A percentile compares a stretch with the other conserved stretches of the same genome.
Conservation (phyloP, 2,797 vertebrate genomes). For the Coccyzus lansbergi region DNA sequence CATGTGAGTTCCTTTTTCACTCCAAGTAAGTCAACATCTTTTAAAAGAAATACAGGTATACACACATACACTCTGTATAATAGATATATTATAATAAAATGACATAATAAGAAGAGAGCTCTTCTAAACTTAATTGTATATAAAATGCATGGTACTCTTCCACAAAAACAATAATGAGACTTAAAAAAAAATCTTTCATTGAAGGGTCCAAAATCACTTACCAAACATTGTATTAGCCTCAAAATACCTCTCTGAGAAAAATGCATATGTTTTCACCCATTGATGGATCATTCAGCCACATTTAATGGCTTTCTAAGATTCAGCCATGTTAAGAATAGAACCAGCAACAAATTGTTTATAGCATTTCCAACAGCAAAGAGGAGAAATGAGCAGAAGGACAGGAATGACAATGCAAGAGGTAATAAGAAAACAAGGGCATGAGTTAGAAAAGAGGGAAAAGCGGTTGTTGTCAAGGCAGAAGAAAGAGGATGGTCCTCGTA, state of each 20-base stretch:
- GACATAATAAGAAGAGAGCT: background rate
- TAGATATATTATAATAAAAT: background rate
- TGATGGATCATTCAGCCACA: background rate
- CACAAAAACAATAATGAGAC: background rate
- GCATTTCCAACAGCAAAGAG: background rate
- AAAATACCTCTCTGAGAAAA: background rate
- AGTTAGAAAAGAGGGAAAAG: background rate
- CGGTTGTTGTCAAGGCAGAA: background rate
- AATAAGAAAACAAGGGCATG: background rate
- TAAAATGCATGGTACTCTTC: background rate
- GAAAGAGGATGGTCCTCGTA: background rate
- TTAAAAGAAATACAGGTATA: background rate
- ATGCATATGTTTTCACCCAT: background rate
- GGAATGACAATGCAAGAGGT: background rate
- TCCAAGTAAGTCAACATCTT: background rate
- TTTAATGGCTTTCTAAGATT: background rate
- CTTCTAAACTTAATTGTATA: background rate
- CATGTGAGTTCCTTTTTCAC: background rate
- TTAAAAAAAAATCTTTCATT: background rate
- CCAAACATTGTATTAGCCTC: background rate
- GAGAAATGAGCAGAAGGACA: fast-evolving
- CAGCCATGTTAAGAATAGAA: background rate
- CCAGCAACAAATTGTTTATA: background rate
- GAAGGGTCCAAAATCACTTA: background rate
- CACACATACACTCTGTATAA: background rate